Percentiles rank a stretch among this genome's conserved stretches.
phyloP scores from a whole-genome alignment of 2,113 vertebrate genomes.

The Dasyornis broadbenti region DNA sequence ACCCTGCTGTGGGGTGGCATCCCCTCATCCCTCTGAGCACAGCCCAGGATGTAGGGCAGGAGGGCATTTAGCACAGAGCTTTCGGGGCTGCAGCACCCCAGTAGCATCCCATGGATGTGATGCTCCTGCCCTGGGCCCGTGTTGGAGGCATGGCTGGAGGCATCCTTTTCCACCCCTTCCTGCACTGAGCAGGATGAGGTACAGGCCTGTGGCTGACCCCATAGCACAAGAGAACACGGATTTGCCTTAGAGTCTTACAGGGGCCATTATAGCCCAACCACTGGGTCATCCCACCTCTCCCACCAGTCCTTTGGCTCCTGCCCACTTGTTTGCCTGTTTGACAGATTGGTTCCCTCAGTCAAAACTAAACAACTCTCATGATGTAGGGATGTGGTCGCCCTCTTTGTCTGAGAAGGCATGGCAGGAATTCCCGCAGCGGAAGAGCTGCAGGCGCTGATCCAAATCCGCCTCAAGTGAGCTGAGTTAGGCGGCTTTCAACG shows the following conservation, averaged over 20 bases:
- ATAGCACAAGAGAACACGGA: rapidly evolving
- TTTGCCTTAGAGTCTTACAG: not conserved
- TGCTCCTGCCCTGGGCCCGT: not conserved
- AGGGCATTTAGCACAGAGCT: not conserved
- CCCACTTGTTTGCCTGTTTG: not conserved
- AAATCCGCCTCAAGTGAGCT: not conserved
- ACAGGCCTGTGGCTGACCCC: not conserved
- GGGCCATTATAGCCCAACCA: rapidly evolving
- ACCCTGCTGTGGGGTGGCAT: not conserved
- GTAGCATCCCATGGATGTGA: rapidly evolving
- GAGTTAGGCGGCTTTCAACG: not conserved
- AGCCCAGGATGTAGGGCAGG: not conserved
- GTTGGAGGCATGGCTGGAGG: not conserved
- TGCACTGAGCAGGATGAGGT: not conserved
- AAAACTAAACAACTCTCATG: not conserved
- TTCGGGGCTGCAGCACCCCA: not conserved
- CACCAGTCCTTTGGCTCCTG: not conserved
- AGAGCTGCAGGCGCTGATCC: not conserved
- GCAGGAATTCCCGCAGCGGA: not conserved
- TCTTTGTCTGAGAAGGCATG: slow-evolving; percentile 2
- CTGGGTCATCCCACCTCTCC: not conserved
- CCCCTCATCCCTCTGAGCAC: not conserved
- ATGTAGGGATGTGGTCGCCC: not conserved
- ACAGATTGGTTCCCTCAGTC: not conserved
- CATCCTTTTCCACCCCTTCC: not conserved